phyloP scores from a whole-genome alignment of 2,797 vertebrate species.

The Chaunax sp. region DNA sequence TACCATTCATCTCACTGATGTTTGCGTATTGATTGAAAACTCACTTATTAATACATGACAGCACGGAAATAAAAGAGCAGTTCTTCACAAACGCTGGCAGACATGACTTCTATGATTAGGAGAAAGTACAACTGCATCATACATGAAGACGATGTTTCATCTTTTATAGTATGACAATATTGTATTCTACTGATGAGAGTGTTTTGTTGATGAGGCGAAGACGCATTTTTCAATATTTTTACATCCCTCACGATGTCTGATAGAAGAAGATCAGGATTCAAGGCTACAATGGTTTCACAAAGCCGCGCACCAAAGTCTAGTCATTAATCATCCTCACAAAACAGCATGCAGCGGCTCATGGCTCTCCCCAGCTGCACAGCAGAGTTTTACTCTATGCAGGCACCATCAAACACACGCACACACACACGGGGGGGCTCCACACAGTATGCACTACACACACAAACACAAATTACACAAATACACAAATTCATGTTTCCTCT shows the following conservation, averaged over 20 bases:
- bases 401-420: slow-evolving; percentile 10
- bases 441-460: slow-evolving; percentile 16
- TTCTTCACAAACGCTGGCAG: not conserved
- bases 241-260: slow-evolving; percentile 16
- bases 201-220: slow-evolving; percentile 21
- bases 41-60: not conserved
- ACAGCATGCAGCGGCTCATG: slow-evolving; percentile 60
- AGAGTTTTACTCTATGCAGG: slow-evolving; percentile 33
- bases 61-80: not conserved
- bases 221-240: slow-evolving; percentile 36
- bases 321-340: slow-evolving; percentile 80
- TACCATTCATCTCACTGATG: slow-evolving; percentile 8
- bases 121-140: not conserved
- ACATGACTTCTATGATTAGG: not conserved
- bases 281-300: slow-evolving; percentile 67
- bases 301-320: slow-evolving; percentile 49
- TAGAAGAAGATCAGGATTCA: slow-evolving; percentile 47
- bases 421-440: no score
- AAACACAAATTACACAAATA: slow-evolving; percentile 7
- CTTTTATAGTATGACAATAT: not conserved
- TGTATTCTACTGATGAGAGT: slow-evolving; percentile 9
- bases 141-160: not conserved
- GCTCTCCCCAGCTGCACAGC: slow-evolving; percentile 44
- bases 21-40: slow-evolving; percentile 10
- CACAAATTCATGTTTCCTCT: slow-evolving; percentile 20